phyloP scores from a whole-genome alignment of 2,797 vertebrate species.

The Poeciliopsis infans region DNA sequence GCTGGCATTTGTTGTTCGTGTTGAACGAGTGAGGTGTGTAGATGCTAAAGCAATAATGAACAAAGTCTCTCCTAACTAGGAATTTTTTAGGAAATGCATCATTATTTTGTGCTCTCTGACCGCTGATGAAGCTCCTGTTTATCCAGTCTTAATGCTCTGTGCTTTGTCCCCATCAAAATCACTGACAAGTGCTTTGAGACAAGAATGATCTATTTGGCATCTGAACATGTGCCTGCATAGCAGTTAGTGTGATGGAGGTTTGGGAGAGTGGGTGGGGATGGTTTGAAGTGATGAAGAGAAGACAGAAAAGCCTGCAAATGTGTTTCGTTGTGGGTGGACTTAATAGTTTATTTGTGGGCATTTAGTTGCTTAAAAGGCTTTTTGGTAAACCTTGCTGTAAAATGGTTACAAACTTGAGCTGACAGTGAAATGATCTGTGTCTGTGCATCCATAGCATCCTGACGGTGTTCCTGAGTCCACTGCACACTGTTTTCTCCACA shows the following conservation, averaged over 20 bases:
- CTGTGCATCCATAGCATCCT: constrained; percentile 1
- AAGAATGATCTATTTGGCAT: neutral
- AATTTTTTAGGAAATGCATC: constrained; percentile 2
- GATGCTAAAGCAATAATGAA: neutral
- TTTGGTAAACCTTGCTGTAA: constrained; percentile 1
- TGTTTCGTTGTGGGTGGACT: constrained; percentile 16
- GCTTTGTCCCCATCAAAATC: constrained; percentile 21
- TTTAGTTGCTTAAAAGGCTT: constrained; percentile 1
- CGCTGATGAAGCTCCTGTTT: constrained; percentile 2
- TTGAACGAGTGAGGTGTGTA: neutral
- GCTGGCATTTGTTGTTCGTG: neutral
- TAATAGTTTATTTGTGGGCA: constrained; percentile 17
- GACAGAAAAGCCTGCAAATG: neutral
- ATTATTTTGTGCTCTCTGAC: constrained; percentile 23
- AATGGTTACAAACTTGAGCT: constrained; percentile 12
- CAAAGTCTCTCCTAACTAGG: constrained; percentile 7
- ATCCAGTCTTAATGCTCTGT: constrained; percentile 10
- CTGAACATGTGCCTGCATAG: neutral
- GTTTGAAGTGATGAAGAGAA: constrained; percentile 12
- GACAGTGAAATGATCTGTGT: constrained; percentile 16
- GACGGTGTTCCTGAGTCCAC: neutral
- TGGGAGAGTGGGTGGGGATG: constrained; percentile 12
- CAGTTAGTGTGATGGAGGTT: constrained; percentile 1
- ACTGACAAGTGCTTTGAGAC: constrained; percentile 4
- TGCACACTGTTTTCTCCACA: neutral